Base-by-base conservation (phyloP, 2,888 invertebrate species). In the Ellobium chinense region DNA sequence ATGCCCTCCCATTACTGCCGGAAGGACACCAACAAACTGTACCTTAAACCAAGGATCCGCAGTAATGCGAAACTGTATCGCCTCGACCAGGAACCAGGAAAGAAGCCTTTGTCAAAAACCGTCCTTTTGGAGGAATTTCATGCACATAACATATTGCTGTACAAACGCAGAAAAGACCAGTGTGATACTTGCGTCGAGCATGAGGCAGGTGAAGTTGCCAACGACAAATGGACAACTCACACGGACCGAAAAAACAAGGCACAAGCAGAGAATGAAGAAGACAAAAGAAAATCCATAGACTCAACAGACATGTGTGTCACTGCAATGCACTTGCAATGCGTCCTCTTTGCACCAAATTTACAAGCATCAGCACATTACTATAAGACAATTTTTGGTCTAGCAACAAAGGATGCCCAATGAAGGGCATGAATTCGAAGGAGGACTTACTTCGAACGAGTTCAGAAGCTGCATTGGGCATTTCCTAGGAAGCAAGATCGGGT, bases 281-380 rank as follows among this genome's bases (percentile, higher is more conserved):
- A 74, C 37, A 79, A 79, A 34, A 27, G 46, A 46, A 46, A 46
- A 46, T 46, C 46, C 46, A 46, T 18, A 46, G 18, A 46, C 18
- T 46, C 29, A 36, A 73, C 37, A 9, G 27, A 14, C 29, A 24
- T 65, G 34, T 79, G 21, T 34, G 46, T 46, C 18, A 18, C 18
- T 46, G 37, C n/a, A 3, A 56, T 74, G 46, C 73, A 73, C 31
- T 9, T 73, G 27, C 73, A 79, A 37, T 31, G 9, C 21, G 78
- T 78, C 31, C 36, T 78, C 18, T 34, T 78, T 18, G 56, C 65
- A 18, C 73, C 78, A 29, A 21, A 27, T 12, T 27, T 79, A 4
- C 27, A 63, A n/a, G 79, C 79, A 1, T 70, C 62, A 39, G 63
- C 73, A 18, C 72, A 24, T 24, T 79, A 79, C 24, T 79, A 62